Base-by-base conservation (phyloP, 1,140 invertebrate genomes). In the Frieseomelitta varia region DNA sequence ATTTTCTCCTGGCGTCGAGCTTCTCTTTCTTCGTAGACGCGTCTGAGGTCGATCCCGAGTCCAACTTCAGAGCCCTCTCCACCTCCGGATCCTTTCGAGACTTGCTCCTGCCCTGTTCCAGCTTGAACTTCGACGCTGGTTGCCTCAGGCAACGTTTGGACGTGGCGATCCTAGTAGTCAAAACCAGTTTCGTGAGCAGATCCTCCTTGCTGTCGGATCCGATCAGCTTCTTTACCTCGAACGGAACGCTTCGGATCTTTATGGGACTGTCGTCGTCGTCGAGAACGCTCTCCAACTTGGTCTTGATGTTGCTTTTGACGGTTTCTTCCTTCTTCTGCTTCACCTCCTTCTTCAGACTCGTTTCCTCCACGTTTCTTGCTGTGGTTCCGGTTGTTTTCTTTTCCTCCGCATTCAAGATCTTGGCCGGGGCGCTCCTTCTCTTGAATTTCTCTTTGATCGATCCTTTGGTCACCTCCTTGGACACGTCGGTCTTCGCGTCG, bases 151-250 rank as follows among this genome's bases (percentile, higher is more conserved):
- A 87, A 19, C 83, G 78, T 74, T 87, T 90, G 11, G 87, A 84
- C 0, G 74, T 53, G 17, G 68, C 51, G 4, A 85, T 65, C 3
- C 67, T 68, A 27, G 81, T 85, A 2, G 85, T 84, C 2, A 91
- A 51, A 0, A 84, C 90, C 39, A 91, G 56, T 30, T 86, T 89
- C 4, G 72, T 85, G 19, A 89, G 53, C 27, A 90, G 24, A 56
- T 91, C 90, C 0, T 90, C 91, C 24, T 87, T 87, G 12, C 30
- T 77, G 75, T 27, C 83, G 15, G 84, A 78, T 21, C 74, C 79
- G 53, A 91, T 74, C 1, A 91, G 65, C 68, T 88, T 92, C 77
- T 91, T 91, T 27, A 91, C 91, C 69, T 92, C 91, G n/a, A 86
- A 85, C 0, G 91, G 87, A 0, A 91, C 84, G 27, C 85, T 76